Evolutionary conservation across 2,113 vertebrate genomes (phyloP).

Genomic region (Dryoscopus gambensis): DNA sequence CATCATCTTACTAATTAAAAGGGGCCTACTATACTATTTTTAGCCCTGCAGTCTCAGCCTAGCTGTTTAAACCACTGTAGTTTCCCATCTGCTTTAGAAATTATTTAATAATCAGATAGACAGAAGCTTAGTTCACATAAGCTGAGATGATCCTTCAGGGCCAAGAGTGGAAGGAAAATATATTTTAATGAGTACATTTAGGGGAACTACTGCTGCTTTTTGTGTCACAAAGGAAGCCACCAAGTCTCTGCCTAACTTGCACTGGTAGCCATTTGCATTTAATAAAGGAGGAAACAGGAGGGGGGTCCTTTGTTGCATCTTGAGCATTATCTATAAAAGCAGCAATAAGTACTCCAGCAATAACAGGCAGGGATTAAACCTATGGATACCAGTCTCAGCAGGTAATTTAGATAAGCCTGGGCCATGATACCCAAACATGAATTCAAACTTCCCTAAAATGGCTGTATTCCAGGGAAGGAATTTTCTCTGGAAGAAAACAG

Average conservation of each 20-base stretch:
- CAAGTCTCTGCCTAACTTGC: background rate
- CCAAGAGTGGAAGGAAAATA: constrained; percentile 5
- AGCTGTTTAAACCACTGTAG: constrained; percentile 53
- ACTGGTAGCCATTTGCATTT: background rate
- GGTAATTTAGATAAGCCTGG: background rate
- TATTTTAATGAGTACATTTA: constrained; percentile 33
- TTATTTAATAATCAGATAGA: constrained; percentile 64
- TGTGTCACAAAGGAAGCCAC: background rate
- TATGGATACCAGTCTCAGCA: background rate
- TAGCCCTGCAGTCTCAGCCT: constrained; percentile 41
- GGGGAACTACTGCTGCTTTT: constrained; percentile 1
- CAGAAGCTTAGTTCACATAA: constrained; percentile 53
- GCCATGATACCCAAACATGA: background rate
- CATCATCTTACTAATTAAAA: constrained; percentile 66
- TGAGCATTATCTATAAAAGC: background rate
- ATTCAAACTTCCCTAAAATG: background rate
- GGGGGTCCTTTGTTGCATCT: background rate
- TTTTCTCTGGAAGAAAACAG: background rate
- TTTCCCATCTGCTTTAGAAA: constrained; percentile 59
- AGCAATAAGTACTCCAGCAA: background rate
- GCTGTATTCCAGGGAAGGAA: background rate
- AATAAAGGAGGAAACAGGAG: background rate
- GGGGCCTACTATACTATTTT: constrained; percentile 45
- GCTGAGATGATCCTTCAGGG: constrained; percentile 46
- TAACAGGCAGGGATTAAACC: background rate